Conservation (phyloP, 2,888 invertebrate species). For the Oligia latruncula region DNA sequence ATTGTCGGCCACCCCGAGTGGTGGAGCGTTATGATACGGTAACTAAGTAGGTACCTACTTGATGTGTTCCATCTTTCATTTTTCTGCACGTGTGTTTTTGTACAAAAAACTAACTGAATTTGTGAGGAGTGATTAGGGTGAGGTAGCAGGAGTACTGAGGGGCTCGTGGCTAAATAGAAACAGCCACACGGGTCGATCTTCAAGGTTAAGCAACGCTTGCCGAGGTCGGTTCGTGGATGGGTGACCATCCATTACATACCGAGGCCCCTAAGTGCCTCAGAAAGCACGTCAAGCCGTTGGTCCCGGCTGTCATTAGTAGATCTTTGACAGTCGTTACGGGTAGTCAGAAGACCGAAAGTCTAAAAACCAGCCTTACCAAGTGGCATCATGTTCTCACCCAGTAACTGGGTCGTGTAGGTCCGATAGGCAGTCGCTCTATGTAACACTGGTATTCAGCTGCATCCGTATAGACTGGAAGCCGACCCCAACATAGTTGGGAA, state of each 20-base stretch:
- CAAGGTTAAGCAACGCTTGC: background rate
- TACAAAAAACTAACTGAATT: conserved; percentile 40
- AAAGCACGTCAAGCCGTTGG: background rate
- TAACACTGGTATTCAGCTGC: too few species aligned
- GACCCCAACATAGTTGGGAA: too few species aligned
- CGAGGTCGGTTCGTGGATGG: background rate
- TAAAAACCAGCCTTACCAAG: too few species aligned
- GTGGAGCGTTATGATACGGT: conserved; percentile 63
- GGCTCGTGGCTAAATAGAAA: background rate
- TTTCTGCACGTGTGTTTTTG: conserved; percentile 62
- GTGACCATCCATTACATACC: too few species aligned
- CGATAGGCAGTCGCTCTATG: too few species aligned
- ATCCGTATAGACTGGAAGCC: too few species aligned
- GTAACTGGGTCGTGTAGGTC: too few species aligned
- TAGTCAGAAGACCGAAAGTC: too few species aligned
- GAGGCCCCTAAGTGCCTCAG: too few species aligned
- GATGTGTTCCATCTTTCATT: conserved; percentile 47
- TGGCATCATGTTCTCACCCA: too few species aligned
- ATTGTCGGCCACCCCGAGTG: conserved; percentile 74
- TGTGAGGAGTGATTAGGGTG: conserved; percentile 33
- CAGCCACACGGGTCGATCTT: background rate
- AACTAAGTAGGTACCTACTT: conserved; percentile 48
- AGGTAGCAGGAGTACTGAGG: background rate
- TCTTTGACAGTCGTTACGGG: too few species aligned
- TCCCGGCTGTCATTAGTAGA: background rate